Evolutionary conservation across 2,797 vertebrate species (phyloP).

Genomic region (Pangasius sanitwongsei): DNA sequence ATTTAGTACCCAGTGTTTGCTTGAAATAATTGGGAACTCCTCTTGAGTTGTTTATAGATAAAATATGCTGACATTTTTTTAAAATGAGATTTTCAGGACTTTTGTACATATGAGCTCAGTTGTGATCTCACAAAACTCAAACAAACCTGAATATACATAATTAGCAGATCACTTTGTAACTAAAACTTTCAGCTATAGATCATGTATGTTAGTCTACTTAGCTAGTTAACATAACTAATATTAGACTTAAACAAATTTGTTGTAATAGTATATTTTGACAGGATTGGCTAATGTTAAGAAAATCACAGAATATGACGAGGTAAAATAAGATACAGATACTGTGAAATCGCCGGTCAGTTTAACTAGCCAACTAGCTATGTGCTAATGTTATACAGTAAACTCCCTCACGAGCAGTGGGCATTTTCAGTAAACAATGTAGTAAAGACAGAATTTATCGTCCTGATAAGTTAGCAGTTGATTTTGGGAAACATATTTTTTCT

Average conservation of each 20-base stretch:
- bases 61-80: not conserved
- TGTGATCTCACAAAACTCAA: not conserved
- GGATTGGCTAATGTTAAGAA: not conserved
- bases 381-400: not conserved
- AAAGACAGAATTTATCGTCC: not conserved
- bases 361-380: not conserved
- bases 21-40: not conserved
- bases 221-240: not conserved
- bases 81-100: not conserved
- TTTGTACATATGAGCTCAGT: not conserved
- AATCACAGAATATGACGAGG: not conserved
- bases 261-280: not conserved
- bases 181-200: not conserved
- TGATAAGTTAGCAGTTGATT: not conserved
- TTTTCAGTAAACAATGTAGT: not conserved
- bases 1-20: not conserved
- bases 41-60: not conserved
- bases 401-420: not conserved
- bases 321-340: not conserved
- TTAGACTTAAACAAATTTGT: not conserved
- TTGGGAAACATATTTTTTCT: conserved; percentile 2
- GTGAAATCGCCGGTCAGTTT: not conserved
- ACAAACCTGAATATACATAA: not conserved
- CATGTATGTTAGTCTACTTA: not conserved
- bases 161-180: not conserved